Percentiles rank a stretch among this genome's conserved stretches.
Conservation (phyloP, 2,797 vertebrate genomes). For the Tokudaia muenninki region DNA sequence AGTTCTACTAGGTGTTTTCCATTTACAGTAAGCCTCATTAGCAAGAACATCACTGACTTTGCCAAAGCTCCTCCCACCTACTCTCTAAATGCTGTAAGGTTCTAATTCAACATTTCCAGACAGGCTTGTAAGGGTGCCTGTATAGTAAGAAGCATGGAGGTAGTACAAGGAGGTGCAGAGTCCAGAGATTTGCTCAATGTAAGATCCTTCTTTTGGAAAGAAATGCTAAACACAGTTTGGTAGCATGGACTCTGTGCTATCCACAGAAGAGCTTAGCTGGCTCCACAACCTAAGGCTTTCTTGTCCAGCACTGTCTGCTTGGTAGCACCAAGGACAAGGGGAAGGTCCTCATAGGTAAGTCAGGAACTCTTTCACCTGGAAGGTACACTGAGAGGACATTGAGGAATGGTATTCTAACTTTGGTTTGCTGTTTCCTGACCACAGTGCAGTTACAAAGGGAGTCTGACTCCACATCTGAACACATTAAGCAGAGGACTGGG, state of each 20-base stretch:
- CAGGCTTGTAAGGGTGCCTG: not conserved
- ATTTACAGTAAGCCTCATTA: not conserved
- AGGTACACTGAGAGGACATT: not conserved
- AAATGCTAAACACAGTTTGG: not conserved
- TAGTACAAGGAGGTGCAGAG: not conserved
- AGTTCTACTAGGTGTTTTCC: too few relatives aligned
- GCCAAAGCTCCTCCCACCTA: not conserved
- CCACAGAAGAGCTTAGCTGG: not conserved
- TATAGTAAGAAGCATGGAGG: not conserved
- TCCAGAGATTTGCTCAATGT: not conserved
- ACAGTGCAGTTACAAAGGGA: not conserved
- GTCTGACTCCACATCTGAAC: not conserved
- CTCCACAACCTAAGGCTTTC: not conserved
- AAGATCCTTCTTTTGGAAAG: not conserved
- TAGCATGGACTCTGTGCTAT: not conserved
- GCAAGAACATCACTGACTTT: not conserved
- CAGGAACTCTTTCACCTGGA: too few relatives aligned
- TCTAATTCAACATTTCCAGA: not conserved
- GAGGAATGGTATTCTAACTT: not conserved
- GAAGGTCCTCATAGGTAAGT: not conserved
- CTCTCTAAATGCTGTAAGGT: not conserved
- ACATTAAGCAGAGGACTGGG: not conserved
- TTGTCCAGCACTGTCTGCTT: not conserved
- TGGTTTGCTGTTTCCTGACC: not conserved
- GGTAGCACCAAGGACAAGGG: not conserved